Evolutionary conservation across 2,797 vertebrate species (phyloP).

Genomic region (Margarornis squamiger): DNA sequence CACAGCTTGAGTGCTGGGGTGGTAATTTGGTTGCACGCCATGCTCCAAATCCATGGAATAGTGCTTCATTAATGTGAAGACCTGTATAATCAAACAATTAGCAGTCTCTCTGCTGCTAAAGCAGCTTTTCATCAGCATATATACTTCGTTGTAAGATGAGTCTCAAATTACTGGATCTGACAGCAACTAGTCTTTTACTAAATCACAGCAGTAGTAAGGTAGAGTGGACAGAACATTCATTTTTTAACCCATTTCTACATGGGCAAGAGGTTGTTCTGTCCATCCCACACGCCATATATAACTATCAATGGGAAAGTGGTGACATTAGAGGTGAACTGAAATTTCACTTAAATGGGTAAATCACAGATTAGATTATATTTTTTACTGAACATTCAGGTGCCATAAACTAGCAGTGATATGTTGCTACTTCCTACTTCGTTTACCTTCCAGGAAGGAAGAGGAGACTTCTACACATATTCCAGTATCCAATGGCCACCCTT

Average conservation of each 20-base stretch:
- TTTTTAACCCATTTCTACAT: constrained; percentile 21
- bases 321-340: background rate
- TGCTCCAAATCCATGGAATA: constrained; percentile 96
- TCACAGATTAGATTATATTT: background rate
- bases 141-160: constrained; percentile 83
- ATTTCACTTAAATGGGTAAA: background rate
- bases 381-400: background rate
- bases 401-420: background rate
- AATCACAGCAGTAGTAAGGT: constrained; percentile 30
- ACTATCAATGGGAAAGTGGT: background rate
- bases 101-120: constrained; percentile 85
- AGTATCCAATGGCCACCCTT: accelerated
- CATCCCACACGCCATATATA: background rate
- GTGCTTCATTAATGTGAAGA: constrained; percentile 99
- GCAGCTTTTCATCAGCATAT: constrained; percentile 93
- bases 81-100: constrained; percentile 99
- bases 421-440: background rate
- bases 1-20: constrained; percentile 98
- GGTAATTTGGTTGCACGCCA: constrained; percentile 98
- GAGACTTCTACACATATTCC: background rate
- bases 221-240: constrained; percentile 10
- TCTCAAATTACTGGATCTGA: constrained; percentile 76
- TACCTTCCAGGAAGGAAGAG: background rate
- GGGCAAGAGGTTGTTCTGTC: background rate
- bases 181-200: constrained; percentile 68